Base-by-base conservation (phyloP, 2,113 vertebrate species). In the Ceyx margarethae region DNA sequence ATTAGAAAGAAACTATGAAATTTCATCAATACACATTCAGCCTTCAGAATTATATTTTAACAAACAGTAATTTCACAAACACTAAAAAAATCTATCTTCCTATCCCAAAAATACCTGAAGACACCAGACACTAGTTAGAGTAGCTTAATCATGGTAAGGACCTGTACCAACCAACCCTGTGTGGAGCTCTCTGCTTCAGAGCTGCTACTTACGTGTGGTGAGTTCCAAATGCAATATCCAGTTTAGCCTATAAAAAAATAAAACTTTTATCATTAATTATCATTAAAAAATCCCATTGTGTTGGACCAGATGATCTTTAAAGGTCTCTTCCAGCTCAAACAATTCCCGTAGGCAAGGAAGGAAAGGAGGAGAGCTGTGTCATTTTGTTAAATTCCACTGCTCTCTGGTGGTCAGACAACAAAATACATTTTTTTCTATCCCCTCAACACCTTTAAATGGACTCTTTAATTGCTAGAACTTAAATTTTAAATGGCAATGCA, bases 181-280 rank as follows among this genome's bases (percentile, higher is more conserved):
- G 28, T 5, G 16, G 8, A 84, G 9, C 26, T 54, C 75, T 42
- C 60, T 54, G 40, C 46, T 61, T 81, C 51, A 54, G 9, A 81
- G 64, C 60, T 67, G 75, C 60, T 97, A 98, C 99, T 99, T 98
- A 99, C 99, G 99, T 99, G 94, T 99, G 99, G 87, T 99, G 99
- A 60, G 99, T 99, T 97, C 99, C 99, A 97, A 99, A 99, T 10
- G 99, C 98, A 95, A 99, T 99, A 95, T 99, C 99, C 98, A 99
- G 96, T 96, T 99, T 99, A 57, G 99, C 99, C 99, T 99, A 96
- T 64, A 80, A 97, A 94, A 94, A 73, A 91, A 54, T 91, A 91
- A 75, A 68, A 66, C 81, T 37, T 37, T 48, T 2, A 57, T 76
- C 22, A 89, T 75, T 68, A 81, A 57, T 48, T 2, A 57, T 78